Conservation (phyloP, 2,113 vertebrate genomes). For the Sus scrofa region T2T-Sscrofa CM000830.6:45414001-45414500, state of each 20-base stretch:
- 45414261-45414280: conserved; percentile 23
- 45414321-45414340: too few relatives aligned
- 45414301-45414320: too few relatives aligned
- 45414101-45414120: not conserved
- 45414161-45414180: not conserved
- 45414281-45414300: not conserved
- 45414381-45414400: too few relatives aligned
- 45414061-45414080: not conserved
- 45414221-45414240: conserved; percentile 3
- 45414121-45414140: not conserved
- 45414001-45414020: not conserved
- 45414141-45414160: not conserved
- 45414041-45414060: not conserved
- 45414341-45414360: too few relatives aligned
- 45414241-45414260: not conserved
- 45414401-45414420: too few relatives aligned
- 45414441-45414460: too few relatives aligned
- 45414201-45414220: not conserved
- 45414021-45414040: not conserved
- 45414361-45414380: too few relatives aligned
- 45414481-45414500: too few relatives aligned
- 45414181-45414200: not conserved
- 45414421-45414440: too few relatives aligned
- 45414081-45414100: not conserved
- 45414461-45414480: too few relatives aligned